Conservation (phyloP, 2,797 vertebrate genomes). For the Oreonectes daqikongensis region DNA sequence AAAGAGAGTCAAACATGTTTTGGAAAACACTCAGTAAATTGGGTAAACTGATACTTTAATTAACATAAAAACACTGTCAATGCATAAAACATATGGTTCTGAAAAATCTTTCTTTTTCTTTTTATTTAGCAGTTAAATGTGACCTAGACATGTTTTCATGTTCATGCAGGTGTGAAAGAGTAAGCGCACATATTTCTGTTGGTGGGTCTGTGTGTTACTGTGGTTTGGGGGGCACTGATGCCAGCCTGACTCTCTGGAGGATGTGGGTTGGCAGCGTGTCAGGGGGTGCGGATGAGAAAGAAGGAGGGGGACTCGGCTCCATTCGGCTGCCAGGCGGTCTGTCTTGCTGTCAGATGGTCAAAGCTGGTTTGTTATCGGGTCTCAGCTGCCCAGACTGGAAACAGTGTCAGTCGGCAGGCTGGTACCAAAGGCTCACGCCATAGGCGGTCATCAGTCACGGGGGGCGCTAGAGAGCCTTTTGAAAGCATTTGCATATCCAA, state of each 20-base stretch:
- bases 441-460: conserved; percentile 30
- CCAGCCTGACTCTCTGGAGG: conserved; percentile 39
- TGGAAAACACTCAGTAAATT: no score
- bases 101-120: neutral
- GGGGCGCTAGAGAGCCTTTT: conserved; percentile 49
- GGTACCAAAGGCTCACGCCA: conserved; percentile 18
- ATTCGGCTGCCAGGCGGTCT: conserved; percentile 55
- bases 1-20: no score
- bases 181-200: neutral
- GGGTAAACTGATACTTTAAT: no score
- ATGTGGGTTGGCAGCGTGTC: conserved; percentile 46
- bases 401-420: conserved; percentile 68
- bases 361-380: conserved; percentile 74
- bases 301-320: conserved; percentile 20
- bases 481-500: neutral
- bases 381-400: conserved; percentile 75
- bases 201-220: neutral
- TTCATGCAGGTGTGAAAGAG: conserved; percentile 16
- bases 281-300: conserved; percentile 41
- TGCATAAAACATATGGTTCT: neutral
- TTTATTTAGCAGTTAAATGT: neutral
- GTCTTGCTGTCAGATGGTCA: conserved; percentile 72
- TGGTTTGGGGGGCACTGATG: conserved; percentile 35
- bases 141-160: neutral
- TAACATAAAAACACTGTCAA: neutral